Evolutionary conservation across 2,797 vertebrate genomes (phyloP).

Genomic region (Oophaga sylvatica): DNA sequence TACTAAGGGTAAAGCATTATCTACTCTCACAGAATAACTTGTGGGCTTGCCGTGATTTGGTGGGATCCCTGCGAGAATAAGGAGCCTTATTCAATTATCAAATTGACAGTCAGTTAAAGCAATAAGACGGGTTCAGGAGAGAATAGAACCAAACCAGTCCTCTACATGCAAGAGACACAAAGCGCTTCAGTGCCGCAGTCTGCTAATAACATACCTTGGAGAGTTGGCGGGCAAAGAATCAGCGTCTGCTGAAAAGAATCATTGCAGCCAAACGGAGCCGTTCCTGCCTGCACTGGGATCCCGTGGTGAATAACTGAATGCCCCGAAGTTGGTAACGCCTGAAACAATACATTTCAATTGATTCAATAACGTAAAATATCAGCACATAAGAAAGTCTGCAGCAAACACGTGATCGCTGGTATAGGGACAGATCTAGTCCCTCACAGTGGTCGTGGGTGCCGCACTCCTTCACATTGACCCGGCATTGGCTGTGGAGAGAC

Average conservation of each 20-base stretch:
- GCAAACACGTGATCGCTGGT: not conserved
- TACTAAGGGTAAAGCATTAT: constrained; percentile 89
- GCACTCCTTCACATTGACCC: no score
- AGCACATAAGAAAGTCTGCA: not conserved
- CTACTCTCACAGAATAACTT: constrained; percentile 90
- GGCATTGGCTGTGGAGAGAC: no score
- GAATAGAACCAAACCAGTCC: no score
- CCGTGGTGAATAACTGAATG: constrained; percentile 91
- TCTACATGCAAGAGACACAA: no score
- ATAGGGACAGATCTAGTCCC: no score
- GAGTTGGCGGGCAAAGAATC: constrained; percentile 91
- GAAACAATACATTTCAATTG: not conserved
- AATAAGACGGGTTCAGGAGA: not conserved
- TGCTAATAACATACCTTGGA: constrained; percentile 86
- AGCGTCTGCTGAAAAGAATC: constrained; percentile 96
- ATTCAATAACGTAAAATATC: not conserved
- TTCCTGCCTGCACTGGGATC: constrained; percentile 90
- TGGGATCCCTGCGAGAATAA: constrained; percentile 81
- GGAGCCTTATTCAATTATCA: not conserved
- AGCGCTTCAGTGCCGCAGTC: no score
- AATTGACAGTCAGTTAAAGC: not conserved
- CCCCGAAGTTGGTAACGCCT: constrained; percentile 88
- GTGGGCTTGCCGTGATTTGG: constrained; percentile 85
- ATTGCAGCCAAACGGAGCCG: constrained; percentile 89
- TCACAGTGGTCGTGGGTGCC: no score